Evolutionary conservation across 1,140 invertebrate species (phyloP), one percentile per base, ranked within the genome.

Genomic region (Camponotus floridanus): DNA sequence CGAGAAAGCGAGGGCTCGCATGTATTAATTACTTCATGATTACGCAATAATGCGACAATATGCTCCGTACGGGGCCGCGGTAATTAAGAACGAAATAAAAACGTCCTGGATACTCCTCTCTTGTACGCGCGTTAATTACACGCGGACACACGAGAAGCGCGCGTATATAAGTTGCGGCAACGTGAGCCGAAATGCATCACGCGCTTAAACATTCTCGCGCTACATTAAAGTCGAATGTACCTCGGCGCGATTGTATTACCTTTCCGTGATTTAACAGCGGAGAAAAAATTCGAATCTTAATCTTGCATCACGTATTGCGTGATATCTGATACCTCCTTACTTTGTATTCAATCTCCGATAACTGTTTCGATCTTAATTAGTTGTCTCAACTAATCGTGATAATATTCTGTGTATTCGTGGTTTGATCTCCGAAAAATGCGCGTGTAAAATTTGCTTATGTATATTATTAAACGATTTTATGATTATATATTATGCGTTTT

Each of bases 1-100:
- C 55, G 86, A 57, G 33, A 26, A 26, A 73, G 71, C 26, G 59
- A 51, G 48, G 5, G 83, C 74, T 59, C 59, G 48, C 59, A 45
- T 39, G 62, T 80, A 87, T 90, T 87, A 87, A 90, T 90, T 89
- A 85, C 48, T 18, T 42, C 15, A 6, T 26, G 26, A 59, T 90
- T 90, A 64, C 76, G 80, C 61, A 89, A 89, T 51, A 51, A 76
- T 81, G 62, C 85, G 88, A 87, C 73, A 48, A 73, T 51, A 51
- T 65, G 48, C 76, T 55, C 42, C 51, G 36, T 15, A 51, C 7
- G 21, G 21, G 74, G 57, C 80, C 78, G 71, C 42, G 36, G n/a
- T 59, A 61, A 76, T 86, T 70, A 80, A 86, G 55, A 51, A 18
- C 55, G 26, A 39, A 59, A 39, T 59, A 83, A 83, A 83, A 83